Evolutionary conservation across 2,113 vertebrate species (phyloP).

Genomic region (Notothenia rossii): DNA sequence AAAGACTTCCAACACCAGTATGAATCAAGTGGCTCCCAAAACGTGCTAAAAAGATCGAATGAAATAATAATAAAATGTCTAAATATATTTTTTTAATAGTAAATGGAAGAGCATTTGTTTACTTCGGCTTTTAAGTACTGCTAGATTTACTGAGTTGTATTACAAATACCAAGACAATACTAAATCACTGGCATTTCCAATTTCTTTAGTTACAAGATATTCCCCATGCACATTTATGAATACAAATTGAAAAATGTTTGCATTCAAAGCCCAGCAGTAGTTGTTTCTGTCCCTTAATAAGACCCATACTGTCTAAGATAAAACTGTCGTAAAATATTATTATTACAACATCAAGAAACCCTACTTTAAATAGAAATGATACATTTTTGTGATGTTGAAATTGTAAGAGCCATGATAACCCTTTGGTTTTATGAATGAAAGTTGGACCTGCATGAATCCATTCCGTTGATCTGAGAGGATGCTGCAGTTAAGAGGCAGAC

Average conservation of each 20-base stretch:
- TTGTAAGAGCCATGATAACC: background rate
- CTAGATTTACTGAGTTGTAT: background rate
- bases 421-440: background rate
- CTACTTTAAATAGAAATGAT: background rate
- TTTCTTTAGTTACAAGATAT: no score
- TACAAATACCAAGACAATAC: background rate
- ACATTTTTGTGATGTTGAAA: background rate
- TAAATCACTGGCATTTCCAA: no score
- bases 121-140: no score
- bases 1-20: background rate
- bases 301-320: background rate
- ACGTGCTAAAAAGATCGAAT: background rate
- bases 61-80: background rate
- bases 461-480: background rate
- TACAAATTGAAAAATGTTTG: background rate
- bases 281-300: background rate
- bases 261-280: background rate
- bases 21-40: background rate
- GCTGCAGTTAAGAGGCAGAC: slow-evolving; percentile 10
- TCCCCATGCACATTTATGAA: background rate
- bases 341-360: background rate
- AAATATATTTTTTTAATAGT: background rate
- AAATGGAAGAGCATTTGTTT: background rate
- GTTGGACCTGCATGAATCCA: no score
- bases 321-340: background rate